Evolutionary conservation across 1,140 invertebrate species (phyloP).

Genomic region (Drosophila paulistorum): DNA sequence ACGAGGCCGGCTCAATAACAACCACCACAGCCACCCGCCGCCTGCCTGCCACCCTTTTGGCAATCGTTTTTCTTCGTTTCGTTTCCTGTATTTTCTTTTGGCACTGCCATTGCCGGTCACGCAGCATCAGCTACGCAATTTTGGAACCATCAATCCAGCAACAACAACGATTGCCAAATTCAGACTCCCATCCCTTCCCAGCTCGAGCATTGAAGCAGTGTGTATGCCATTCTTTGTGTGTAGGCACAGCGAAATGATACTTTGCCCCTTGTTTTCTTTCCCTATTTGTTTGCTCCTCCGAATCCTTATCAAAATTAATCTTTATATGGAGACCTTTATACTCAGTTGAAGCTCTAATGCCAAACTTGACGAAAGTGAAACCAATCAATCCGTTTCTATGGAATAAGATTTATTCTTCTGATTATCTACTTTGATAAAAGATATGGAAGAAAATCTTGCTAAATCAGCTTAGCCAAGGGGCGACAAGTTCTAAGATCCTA

Average conservation of each 20-base stretch:
- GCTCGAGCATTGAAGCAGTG: not conserved
- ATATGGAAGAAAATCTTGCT: too few species aligned
- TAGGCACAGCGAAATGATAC: not conserved
- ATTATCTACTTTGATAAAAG: too few species aligned
- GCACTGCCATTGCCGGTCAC: not conserved
- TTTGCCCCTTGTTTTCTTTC: not conserved
- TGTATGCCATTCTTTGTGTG: not conserved
- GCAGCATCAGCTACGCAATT: conserved; percentile 13
- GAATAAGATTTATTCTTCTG: too few species aligned
- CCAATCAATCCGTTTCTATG: too few species aligned
- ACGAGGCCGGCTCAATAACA: not conserved
- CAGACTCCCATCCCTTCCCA: too few species aligned
- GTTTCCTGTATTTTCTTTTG: conserved; percentile 5
- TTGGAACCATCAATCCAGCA: not conserved
- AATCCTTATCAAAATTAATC: not conserved
- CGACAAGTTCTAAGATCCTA: too few species aligned
- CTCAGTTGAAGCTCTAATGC: not conserved
- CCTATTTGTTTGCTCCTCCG: not conserved
- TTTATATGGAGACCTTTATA: not conserved
- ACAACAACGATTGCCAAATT: conserved; percentile 4
- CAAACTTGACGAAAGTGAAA: not conserved
- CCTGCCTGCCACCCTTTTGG: not conserved
- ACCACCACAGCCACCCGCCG: too few species aligned
- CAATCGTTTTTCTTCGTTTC: conserved; percentile 7
- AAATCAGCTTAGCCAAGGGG: too few species aligned